phyloP scores from a whole-genome alignment of 2,113 vertebrate genomes.

The Peromyscus californicus region DNA sequence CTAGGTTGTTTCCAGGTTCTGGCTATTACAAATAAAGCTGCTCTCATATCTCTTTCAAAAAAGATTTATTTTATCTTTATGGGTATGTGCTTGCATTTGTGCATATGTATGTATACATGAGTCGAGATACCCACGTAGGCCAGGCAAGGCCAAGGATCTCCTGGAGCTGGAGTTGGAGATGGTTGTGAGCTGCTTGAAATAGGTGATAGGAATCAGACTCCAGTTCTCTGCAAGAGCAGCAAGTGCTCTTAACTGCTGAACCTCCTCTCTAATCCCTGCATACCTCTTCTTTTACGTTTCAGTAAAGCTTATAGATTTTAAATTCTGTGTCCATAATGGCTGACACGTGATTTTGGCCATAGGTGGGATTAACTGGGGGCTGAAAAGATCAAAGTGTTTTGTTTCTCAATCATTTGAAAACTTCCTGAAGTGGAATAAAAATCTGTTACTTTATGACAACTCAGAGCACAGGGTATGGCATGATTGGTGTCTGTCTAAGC shows the following conservation, averaged over 20 bases:
- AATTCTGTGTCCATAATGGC: not conserved
- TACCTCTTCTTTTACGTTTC: not conserved
- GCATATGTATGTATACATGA: not conserved
- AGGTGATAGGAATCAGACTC: not conserved
- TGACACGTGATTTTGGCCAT: not conserved
- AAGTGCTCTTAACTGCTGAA: not conserved
- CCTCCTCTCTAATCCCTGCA: not conserved
- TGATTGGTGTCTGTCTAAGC: not conserved
- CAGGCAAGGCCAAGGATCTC: too few species aligned
- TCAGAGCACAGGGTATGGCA: not conserved
- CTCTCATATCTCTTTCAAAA: too few species aligned
- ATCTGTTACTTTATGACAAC: not conserved
- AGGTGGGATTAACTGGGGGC: not conserved
- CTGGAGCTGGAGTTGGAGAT: not conserved
- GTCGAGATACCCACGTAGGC: too few species aligned
- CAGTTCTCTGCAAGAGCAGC: not conserved
- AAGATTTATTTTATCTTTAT: not conserved
- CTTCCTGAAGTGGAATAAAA: constrained; percentile 2
- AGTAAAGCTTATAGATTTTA: not conserved
- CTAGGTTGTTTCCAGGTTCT: too few species aligned
- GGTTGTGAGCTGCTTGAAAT: not conserved
- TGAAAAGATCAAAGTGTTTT: not conserved
- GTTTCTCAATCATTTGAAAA: not conserved
- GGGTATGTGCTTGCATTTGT: not conserved
- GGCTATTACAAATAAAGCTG: too few species aligned